A percentile compares a stretch with the other conserved stretches of the same genome.
These are phyloP conservation scores for Hippoglossus hippoglossus DNA, from an alignment of 2,797 vertebrate genomes.

Conservation along the genomic window DNA sequence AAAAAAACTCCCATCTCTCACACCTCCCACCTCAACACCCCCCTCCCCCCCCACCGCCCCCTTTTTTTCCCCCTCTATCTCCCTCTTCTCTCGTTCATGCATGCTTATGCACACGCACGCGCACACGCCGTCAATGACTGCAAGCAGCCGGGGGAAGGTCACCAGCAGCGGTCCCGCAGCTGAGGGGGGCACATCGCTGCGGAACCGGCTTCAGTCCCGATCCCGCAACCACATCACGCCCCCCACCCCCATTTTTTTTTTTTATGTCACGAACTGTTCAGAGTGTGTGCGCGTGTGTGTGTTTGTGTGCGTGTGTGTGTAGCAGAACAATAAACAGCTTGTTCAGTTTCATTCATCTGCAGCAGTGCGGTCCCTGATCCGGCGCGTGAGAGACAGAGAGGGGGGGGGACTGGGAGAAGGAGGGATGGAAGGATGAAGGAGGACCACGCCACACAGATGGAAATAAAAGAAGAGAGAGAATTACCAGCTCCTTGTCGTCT, in stretches of 20 bases:
- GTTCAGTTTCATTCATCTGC: slow-evolving; percentile 77
- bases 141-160: slow-evolving; percentile 72
- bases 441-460: slow-evolving; percentile 50
- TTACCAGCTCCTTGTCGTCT: slow-evolving; percentile 68
- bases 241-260: background rate
- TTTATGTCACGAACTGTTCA: slow-evolving; percentile 10
- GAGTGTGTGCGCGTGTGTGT: background rate
- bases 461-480: slow-evolving; percentile 4
- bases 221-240: background rate
- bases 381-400: slow-evolving; percentile 10
- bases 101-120: background rate
- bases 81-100: slow-evolving; percentile 22
- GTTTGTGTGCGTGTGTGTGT: background rate
- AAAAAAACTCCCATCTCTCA: slow-evolving; percentile 31
- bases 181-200: slow-evolving; percentile 22
- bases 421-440: slow-evolving; percentile 10
- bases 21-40: slow-evolving; percentile 18
- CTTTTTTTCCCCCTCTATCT: slow-evolving; percentile 25
- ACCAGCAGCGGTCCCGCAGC: slow-evolving; percentile 36
- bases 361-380: slow-evolving; percentile 69
- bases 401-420: background rate
- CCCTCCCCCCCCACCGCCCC: slow-evolving; percentile 19
- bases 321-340: slow-evolving; percentile 15
- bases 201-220: slow-evolving; percentile 27
- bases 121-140: slow-evolving; percentile 53